phyloP scores from a whole-genome alignment of 1,140 invertebrate species.

The Myzus persicae region DNA sequence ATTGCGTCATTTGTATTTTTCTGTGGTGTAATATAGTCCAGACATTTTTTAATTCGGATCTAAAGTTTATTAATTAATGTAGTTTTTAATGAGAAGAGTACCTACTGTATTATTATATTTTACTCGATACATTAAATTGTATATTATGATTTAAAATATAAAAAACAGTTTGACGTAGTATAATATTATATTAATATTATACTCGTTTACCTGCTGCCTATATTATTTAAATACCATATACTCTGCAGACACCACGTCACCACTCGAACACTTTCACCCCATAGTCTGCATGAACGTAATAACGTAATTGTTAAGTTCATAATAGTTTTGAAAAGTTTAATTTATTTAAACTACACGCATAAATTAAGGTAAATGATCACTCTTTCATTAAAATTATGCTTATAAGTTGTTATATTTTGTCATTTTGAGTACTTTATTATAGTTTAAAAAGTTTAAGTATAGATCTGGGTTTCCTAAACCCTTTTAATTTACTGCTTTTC shows the following conservation, averaged over 20 bases:
- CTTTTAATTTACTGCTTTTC: background rate
- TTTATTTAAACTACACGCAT: background rate
- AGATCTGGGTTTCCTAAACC: background rate
- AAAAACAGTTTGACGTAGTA: background rate
- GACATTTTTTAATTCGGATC: background rate
- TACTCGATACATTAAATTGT: background rate
- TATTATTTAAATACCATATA: background rate
- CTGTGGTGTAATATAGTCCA: background rate
- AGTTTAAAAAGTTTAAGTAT: background rate
- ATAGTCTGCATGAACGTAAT: background rate
- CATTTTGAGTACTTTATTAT: background rate
- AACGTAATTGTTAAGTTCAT: background rate
- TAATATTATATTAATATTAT: too few relatives aligned
- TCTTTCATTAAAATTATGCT: background rate
- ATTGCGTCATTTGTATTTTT: background rate
- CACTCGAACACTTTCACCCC: too few relatives aligned
- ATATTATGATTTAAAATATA: background rate
- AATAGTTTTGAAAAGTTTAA: slow-evolving; percentile 4
- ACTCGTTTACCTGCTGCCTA: background rate
- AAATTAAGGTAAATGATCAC: background rate
- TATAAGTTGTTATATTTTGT: background rate
- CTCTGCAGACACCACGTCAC: background rate
- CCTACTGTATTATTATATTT: background rate
- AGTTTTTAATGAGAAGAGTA: background rate
- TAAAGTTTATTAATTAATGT: background rate